These are phyloP conservation scores for Muscicapa comitata DNA, from an alignment of 2,797 vertebrate species.

Conservation along the genomic window DNA sequence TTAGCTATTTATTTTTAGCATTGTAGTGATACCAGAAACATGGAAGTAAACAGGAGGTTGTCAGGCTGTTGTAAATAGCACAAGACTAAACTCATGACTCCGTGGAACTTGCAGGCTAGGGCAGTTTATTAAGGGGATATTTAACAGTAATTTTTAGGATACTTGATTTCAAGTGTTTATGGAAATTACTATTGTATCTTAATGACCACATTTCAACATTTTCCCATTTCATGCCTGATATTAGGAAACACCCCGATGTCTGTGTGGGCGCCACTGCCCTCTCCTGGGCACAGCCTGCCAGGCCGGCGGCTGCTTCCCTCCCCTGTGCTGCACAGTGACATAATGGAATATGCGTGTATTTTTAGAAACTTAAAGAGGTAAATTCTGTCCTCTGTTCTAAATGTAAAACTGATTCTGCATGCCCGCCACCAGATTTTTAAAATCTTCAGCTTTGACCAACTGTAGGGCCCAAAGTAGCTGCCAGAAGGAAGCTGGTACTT, in stretches of 20 bases:
- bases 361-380: neutral
- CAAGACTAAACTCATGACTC: constrained; percentile 67
- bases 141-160: constrained; percentile 54
- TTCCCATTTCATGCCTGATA: neutral
- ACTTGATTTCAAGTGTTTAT: constrained; percentile 64
- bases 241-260: neutral
- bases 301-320: neutral
- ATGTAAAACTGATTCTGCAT: neutral
- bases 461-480: rapidly evolving
- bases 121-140: constrained; percentile 22
- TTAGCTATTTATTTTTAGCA: constrained; percentile 79
- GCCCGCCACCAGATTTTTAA: neutral
- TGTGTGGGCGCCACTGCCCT: constrained; percentile 67
- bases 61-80: constrained; percentile 73
- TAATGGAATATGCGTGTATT: neutral
- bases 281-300: constrained; percentile 61
- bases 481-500: neutral
- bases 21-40: constrained; percentile 72
- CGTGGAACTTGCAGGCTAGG: constrained; percentile 12
- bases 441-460: neutral
- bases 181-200: constrained; percentile 56
- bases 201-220: constrained; percentile 60
- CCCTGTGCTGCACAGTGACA: neutral
- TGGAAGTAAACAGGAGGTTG: constrained; percentile 76
- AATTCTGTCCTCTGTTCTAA: neutral